phyloP scores from a whole-genome alignment of 2,888 invertebrate genomes.

The Sminthurinus aureus region DNA sequence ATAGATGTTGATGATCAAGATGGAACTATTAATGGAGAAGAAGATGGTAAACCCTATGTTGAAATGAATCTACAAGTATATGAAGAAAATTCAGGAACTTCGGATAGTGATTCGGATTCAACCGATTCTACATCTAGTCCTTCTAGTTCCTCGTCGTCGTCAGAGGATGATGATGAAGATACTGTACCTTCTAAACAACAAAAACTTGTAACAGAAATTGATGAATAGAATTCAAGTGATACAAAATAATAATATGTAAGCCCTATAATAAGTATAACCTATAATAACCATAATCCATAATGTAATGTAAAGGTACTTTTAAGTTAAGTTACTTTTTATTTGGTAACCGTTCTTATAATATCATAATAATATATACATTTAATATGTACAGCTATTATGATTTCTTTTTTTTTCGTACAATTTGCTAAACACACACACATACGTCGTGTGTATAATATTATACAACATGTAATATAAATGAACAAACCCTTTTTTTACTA shows the following conservation, averaged over 20 bases:
- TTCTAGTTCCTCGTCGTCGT: slow-evolving; percentile 6
- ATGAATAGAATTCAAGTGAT: neutral
- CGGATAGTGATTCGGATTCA: slow-evolving; percentile 39
- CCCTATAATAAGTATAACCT: neutral
- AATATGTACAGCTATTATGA: no score
- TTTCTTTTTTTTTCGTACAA: no score
- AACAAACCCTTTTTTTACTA: no score
- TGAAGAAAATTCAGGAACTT: slow-evolving; percentile 38
- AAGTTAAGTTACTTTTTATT: neutral
- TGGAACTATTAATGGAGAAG: neutral
- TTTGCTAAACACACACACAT: no score
- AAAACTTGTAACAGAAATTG: slow-evolving; percentile 33
- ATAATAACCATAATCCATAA: neutral
- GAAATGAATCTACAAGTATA: slow-evolving; percentile 42
- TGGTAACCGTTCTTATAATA: neutral
- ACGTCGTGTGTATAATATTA: no score
- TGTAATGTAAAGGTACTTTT: neutral
- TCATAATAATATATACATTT: no score
- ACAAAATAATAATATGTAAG: neutral
- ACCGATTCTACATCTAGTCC: slow-evolving; percentile 31
- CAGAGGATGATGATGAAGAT: slow-evolving; percentile 13
- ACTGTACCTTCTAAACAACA: slow-evolving; percentile 27
- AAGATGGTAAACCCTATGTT: slow-evolving; percentile 40
- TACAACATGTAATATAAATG: no score
- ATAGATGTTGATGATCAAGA: slow-evolving; percentile 24